Evolutionary conservation across 2,888 invertebrate species (phyloP), one percentile per base, ranked within the genome.

Genomic region (Antitype chi): DNA sequence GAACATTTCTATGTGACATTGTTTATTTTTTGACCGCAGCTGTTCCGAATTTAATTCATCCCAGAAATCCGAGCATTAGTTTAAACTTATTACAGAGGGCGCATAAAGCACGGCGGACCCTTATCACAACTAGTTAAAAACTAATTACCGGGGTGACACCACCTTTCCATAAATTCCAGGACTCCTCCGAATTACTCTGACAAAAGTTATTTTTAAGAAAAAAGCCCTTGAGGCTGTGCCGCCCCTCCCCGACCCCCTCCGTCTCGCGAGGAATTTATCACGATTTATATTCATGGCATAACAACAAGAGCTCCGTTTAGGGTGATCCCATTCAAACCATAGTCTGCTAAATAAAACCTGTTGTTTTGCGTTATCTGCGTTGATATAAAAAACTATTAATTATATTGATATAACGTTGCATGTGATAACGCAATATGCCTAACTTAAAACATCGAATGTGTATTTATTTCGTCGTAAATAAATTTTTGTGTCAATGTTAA

Each of bases 251-350:
- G 87, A 9, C 28, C 90, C 89, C 89, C 89, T 85, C 78, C 85
- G 88, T 90, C 89, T 89, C 91, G 86, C 86, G 93, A 94, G 96
- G 97, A 97, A 97, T 97, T 97, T 97, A 97, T 97, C 97, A 97
- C 97, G 97, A 97, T 97, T 97, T 97, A 97, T 97, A 97, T 97
- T 97, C 97, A 96, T 97, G 94, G 96, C 94, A 96, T 96, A 96
- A 95, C 95, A 96, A 96, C 96, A 96, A 95, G 94, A 95, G 93
- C 93, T 92, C 90, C 93, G 94, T 95, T 95, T 94, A 94, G 95
- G 95, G 94, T 92, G 95, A 95, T 94, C 93, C 94, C 92, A 93
- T 94, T 94, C 93, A 94, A 94, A 95, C 94, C 94, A 93, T 93
- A 92, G 91, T 90, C 92, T 93, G 92, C 91, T 93, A 93, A 93